phyloP scores from a whole-genome alignment of 2,113 vertebrate genomes.

The Mugil cephalus region DNA sequence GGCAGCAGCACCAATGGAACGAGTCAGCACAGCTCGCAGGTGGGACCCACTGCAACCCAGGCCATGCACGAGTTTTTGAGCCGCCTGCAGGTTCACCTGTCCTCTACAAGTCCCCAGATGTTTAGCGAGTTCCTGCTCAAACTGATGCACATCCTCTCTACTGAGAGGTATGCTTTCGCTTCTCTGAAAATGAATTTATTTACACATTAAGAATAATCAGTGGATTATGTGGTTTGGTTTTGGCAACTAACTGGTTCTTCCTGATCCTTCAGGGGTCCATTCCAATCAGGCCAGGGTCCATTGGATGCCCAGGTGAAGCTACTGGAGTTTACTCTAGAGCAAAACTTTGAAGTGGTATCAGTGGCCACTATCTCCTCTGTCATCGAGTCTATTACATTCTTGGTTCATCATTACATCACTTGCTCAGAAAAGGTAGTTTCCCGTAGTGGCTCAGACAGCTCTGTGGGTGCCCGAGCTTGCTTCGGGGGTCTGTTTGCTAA shows the following conservation, averaged over 20 bases:
- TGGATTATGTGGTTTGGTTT: not conserved
- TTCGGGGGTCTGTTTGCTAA: conserved; percentile 98
- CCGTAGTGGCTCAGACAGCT: conserved; percentile 96
- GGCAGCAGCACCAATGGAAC: conserved; percentile 95
- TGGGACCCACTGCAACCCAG: conserved; percentile 98
- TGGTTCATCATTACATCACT: conserved; percentile 98
- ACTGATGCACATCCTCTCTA: conserved; percentile 97
- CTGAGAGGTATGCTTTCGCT: conserved; percentile 88
- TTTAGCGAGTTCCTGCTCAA: conserved; percentile 99
- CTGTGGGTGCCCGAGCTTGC: conserved; percentile 95
- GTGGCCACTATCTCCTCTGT: conserved; percentile 96
- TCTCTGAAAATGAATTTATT: not conserved
- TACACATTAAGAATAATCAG: not conserved
- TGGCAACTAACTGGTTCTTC: not conserved
- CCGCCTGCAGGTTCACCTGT: conserved; percentile 97
- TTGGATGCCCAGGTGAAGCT: conserved; percentile 98
- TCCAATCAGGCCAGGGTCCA: conserved; percentile 96
- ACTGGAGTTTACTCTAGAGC: conserved; percentile 96
- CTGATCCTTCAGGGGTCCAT: conserved; percentile 87
- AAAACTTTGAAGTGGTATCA: conserved; percentile 97
- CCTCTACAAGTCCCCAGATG: conserved; percentile 96
- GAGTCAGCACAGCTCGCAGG: conserved; percentile 97
- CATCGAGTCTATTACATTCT: conserved; percentile 96
- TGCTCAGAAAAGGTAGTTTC: conserved; percentile 97
- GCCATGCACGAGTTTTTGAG: conserved; percentile 99